phyloP scores from a whole-genome alignment of 2,888 invertebrate genomes.

The Chalcis sispes region DNA sequence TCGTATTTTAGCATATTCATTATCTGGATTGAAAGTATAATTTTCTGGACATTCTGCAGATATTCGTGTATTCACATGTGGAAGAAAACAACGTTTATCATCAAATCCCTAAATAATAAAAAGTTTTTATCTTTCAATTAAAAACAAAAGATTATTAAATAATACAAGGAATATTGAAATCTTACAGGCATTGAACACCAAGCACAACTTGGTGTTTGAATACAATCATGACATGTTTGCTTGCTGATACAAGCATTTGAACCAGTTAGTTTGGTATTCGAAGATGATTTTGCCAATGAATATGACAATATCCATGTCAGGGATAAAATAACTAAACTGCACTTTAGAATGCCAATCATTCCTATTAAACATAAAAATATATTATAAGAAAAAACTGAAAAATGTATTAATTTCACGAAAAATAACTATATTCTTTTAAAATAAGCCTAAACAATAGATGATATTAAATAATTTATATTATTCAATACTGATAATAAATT shows the following conservation, averaged over 20 bases:
- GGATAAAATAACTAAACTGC: conserved; percentile 27
- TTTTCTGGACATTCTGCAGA: conserved; percentile 80
- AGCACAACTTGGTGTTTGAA: conserved; percentile 90
- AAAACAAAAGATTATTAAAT: background rate
- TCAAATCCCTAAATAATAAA: conserved; percentile 75
- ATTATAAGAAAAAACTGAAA: conserved; percentile 1
- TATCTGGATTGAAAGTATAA: conserved; percentile 84
- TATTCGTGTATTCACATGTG: conserved; percentile 73
- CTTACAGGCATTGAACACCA: conserved; percentile 88
- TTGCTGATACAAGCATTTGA: conserved; percentile 90
- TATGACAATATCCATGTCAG: conserved; percentile 29
- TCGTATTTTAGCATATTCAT: conserved; percentile 77
- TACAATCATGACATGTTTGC: conserved; percentile 92
- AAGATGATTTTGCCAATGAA: conserved; percentile 62
- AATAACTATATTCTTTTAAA: background rate
- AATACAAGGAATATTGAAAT: background rate
- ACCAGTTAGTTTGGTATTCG: conserved; percentile 75
- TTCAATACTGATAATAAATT: too few relatives aligned
- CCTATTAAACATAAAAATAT: conserved; percentile 22
- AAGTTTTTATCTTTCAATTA: background rate
- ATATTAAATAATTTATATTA: background rate
- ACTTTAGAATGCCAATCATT: conserved; percentile 30
- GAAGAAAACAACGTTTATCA: conserved; percentile 78
- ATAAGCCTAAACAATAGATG: background rate
- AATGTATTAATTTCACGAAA: too few relatives aligned